These are phyloP conservation scores for Hypotaenidia philippensis DNA, from an alignment of 2,797 vertebrate species.

Conservation along the genomic window DNA sequence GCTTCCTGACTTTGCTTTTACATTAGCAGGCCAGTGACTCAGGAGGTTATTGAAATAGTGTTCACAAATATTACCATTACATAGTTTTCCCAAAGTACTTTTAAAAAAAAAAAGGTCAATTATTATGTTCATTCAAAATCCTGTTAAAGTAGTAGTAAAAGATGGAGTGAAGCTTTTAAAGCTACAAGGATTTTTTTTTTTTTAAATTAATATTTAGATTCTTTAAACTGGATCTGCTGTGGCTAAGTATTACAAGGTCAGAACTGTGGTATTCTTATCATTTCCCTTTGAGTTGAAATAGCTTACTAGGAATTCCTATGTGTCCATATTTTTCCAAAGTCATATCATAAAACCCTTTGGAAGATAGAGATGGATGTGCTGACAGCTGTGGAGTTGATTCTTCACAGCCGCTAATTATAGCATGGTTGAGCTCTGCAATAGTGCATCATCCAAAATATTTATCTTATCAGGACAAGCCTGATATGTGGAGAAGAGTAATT, in stretches of 20 bases:
- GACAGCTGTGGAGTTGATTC: slow-evolving; percentile 27
- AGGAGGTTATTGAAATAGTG: not conserved
- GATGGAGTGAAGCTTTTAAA: not conserved
- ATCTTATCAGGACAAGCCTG: not conserved
- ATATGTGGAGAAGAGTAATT: not conserved
- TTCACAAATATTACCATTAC: not conserved
- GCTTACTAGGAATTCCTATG: not conserved
- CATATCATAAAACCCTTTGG: not conserved
- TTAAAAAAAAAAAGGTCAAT: not conserved
- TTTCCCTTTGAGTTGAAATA: not conserved
- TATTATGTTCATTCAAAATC: not conserved
- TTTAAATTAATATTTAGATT: not conserved
- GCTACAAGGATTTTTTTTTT: not conserved
- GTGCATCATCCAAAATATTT: slow-evolving; percentile 15
- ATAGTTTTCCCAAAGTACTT: not conserved
- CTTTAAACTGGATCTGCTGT: not conserved
- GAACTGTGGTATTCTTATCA: not conserved
- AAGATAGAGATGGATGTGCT: slow-evolving; percentile 26
- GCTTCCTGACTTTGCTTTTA: not conserved
- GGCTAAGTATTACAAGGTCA: not conserved
- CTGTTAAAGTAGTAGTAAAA: not conserved
- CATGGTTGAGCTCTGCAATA: not conserved
- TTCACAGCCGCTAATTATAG: slow-evolving; percentile 24
- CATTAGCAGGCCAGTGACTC: not conserved
- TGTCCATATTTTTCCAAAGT: not conserved